These are phyloP conservation scores for Nezara viridula DNA, from an alignment of 2,888 invertebrate genomes.

Conservation along the genomic window DNA sequence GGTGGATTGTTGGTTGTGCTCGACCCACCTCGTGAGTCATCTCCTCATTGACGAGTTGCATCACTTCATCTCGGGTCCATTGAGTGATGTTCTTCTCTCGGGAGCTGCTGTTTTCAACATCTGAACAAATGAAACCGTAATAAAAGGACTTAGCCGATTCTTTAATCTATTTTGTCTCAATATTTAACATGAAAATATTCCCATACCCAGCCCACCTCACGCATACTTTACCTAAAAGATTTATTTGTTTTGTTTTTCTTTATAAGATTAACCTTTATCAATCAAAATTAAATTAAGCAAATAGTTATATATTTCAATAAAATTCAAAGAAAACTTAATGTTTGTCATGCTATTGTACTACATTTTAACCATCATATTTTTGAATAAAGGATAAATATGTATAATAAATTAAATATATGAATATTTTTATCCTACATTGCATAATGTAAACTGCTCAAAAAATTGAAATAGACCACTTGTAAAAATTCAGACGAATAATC, in stretches of 20 bases:
- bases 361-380: background rate
- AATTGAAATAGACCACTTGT: too few relatives aligned
- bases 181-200: background rate
- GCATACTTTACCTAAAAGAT: background rate
- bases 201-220: background rate
- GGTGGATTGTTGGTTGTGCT: slow-evolving; percentile 31
- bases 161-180: slow-evolving; percentile 5
- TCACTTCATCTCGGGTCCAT: slow-evolving; percentile 50
- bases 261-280: background rate
- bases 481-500: too few relatives aligned
- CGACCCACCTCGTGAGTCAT: slow-evolving; percentile 58
- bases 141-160: background rate
- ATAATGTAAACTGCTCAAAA: too few relatives aligned
- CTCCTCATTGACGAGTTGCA: slow-evolving; percentile 57
- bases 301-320: background rate
- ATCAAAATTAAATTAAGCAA: background rate
- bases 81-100: slow-evolving; percentile 28
- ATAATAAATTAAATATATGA: background rate
- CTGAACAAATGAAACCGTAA: slow-evolving; percentile 57
- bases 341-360: background rate
- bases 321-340: background rate
- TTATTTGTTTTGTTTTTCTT: background rate
- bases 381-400: background rate
- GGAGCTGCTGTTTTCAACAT: slow-evolving; percentile 53
- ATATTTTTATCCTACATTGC: too few relatives aligned